phyloP scores from a whole-genome alignment of 2,888 invertebrate genomes.

The Cantharis rustica region DNA sequence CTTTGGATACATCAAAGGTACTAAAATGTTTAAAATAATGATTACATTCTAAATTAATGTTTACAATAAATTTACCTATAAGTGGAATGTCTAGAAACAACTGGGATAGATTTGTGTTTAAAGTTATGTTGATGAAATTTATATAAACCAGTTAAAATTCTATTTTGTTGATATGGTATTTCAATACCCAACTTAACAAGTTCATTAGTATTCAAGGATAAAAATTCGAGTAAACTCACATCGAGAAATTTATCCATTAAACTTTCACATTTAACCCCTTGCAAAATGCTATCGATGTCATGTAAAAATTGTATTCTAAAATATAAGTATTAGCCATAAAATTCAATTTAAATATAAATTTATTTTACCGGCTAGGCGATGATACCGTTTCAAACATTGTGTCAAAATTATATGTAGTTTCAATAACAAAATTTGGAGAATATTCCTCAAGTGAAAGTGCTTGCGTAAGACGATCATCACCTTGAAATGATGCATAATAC shows the following conservation, averaged over 20 bases:
- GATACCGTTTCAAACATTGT: not conserved
- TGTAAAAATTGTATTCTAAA: conserved; percentile 58
- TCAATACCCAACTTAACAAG: conserved; percentile 63
- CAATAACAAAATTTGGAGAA: conserved; percentile 11
- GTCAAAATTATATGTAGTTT: conserved; percentile 35
- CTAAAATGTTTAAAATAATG: conserved; percentile 52
- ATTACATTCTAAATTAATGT: not conserved
- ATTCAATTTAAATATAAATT: not conserved
- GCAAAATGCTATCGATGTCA: conserved; percentile 63
- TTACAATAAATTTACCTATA: conserved; percentile 49
- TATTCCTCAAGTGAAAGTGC: conserved; percentile 11
- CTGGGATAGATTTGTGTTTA: conserved; percentile 56
- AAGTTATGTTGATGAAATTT: conserved; percentile 65
- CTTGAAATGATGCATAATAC: conserved; percentile 62
- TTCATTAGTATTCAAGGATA: conserved; percentile 63
- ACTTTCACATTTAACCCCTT: conserved; percentile 64
- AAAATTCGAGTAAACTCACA: conserved; percentile 62
- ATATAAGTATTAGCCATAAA: conserved; percentile 10
- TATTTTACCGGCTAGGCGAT: not conserved
- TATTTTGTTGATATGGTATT: conserved; percentile 64
- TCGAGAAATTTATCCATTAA: conserved; percentile 58
- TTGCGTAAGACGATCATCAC: conserved; percentile 57
- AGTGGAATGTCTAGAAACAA: conserved; percentile 49
- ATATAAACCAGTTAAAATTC: conserved; percentile 60
- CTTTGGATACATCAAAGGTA: conserved; percentile 60